Evolutionary conservation across 2,797 vertebrate genomes (phyloP).

Genomic region (Furcifer pardalis): DNA sequence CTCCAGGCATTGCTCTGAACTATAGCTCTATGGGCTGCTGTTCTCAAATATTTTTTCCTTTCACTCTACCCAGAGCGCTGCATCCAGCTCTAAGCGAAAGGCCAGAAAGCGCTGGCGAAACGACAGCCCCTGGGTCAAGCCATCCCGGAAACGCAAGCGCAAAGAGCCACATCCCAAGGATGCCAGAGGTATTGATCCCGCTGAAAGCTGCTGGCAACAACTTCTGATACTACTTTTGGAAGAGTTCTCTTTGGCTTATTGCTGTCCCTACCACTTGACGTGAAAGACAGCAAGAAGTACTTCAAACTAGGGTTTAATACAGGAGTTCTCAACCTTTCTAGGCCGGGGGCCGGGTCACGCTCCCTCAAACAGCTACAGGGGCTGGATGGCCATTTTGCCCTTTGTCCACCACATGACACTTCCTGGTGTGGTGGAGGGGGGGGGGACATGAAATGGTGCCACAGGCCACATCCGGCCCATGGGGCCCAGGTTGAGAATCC

Average conservation of each 20-base stretch:
- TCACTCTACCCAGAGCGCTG: background rate
- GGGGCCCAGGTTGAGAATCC: too few species aligned
- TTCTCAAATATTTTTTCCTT: background rate
- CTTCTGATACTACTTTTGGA: background rate
- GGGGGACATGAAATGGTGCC: too few species aligned
- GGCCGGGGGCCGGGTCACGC: too few species aligned
- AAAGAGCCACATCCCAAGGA: slow-evolving; percentile 69
- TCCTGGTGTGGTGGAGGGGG: too few species aligned
- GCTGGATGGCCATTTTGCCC: too few species aligned
- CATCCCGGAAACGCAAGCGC: slow-evolving; percentile 75
- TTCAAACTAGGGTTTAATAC: background rate
- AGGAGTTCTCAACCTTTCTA: too few species aligned
- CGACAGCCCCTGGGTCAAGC: slow-evolving; percentile 79
- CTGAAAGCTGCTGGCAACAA: slow-evolving; percentile 28
- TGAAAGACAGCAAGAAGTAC: background rate
- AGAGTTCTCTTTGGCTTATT: too few species aligned
- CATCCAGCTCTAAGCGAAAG: slow-evolving; percentile 47
- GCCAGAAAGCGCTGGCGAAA: slow-evolving; percentile 75
- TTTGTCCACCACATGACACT: too few species aligned
- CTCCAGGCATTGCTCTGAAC: background rate
- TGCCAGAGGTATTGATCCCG: slow-evolving; percentile 61
- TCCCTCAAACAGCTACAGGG: too few species aligned
- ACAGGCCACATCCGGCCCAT: too few species aligned
- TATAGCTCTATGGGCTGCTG: background rate
- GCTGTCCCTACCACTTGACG: background rate